Evolutionary conservation across 2,113 vertebrate species (phyloP).

Genomic region (Laterallus jamaicensis): DNA sequence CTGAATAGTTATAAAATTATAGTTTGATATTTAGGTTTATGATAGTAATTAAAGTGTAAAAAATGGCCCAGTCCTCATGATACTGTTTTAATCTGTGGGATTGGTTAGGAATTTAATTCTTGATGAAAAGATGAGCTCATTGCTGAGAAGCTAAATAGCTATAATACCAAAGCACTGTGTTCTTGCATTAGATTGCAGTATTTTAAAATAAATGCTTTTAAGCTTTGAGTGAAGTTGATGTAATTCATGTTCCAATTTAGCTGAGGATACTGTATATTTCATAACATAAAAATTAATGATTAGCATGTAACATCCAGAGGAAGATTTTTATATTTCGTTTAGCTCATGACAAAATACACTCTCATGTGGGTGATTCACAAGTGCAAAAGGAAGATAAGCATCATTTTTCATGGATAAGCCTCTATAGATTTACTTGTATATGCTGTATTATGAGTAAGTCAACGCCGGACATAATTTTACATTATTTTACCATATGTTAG

Average conservation of each 20-base stretch:
- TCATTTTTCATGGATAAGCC: neutral
- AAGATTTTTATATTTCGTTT: slow-evolving; percentile 8
- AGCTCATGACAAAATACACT: slow-evolving; percentile 4
- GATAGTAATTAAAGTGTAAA: slow-evolving; percentile 40
- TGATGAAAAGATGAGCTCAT: slow-evolving; percentile 55
- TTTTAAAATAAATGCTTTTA: slow-evolving; percentile 59
- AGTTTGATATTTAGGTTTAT: slow-evolving; percentile 44
- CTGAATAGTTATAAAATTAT: slow-evolving; percentile 42
- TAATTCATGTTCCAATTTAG: slow-evolving; percentile 45
- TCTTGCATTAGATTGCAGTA: slow-evolving; percentile 42
- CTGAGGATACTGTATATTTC: slow-evolving; percentile 10
- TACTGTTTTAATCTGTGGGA: slow-evolving; percentile 46
- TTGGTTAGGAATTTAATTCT: slow-evolving; percentile 49
- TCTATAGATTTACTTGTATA: slow-evolving; percentile 8
- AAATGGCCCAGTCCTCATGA: neutral
- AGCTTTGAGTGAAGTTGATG: slow-evolving; percentile 46
- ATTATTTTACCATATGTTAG: neutral
- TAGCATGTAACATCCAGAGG: neutral
- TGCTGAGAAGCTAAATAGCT: slow-evolving; percentile 35
- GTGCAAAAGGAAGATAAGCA: slow-evolving; percentile 9
- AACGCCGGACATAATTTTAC: neutral
- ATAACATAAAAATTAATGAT: slow-evolving; percentile 28
- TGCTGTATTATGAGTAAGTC: neutral
- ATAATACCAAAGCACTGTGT: neutral
- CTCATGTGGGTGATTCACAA: slow-evolving; percentile 7